Percentiles rank a stretch among this genome's conserved stretches.
phyloP scores from a whole-genome alignment of 2,797 vertebrate genomes.

The Hyperoplus lanceolatus region DNA sequence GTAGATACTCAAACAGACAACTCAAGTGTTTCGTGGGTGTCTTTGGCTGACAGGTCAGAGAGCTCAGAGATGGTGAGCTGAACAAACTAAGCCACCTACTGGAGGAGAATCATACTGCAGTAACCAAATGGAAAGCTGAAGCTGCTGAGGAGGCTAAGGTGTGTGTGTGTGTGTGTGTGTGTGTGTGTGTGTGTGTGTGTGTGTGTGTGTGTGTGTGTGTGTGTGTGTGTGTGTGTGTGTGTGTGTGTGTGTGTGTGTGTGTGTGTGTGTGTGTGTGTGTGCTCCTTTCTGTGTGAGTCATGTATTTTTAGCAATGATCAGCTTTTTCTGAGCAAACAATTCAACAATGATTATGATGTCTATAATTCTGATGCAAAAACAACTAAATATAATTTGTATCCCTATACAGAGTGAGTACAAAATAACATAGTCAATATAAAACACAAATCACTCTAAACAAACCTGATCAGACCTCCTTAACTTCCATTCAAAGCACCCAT shows the following conservation, averaged over 20 bases:
- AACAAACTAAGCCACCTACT: conserved; percentile 85
- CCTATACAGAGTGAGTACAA: neutral
- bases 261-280: neutral
- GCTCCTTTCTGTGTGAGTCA: too few species aligned
- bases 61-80: conserved; percentile 85
- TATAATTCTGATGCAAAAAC: neutral
- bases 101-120: conserved; percentile 85
- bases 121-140: conserved; percentile 81
- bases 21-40: neutral
- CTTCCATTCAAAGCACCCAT: neutral
- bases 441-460: neutral
- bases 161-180: conserved; percentile 9
- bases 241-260: too few species aligned
- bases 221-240: too few species aligned
- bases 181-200: too few species aligned
- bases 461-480: neutral
- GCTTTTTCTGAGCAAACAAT: neutral
- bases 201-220: too few species aligned
- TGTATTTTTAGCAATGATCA: neutral
- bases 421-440: too few species aligned
- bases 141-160: conserved; percentile 83
- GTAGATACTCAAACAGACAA: neutral
- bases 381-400: neutral
- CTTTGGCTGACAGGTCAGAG: conserved; percentile 81
- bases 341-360: neutral